Evolutionary conservation across 2,888 invertebrate genomes (phyloP), one percentile per base, ranked within the genome.

Genomic region (Sthenelais limicola): DNA sequence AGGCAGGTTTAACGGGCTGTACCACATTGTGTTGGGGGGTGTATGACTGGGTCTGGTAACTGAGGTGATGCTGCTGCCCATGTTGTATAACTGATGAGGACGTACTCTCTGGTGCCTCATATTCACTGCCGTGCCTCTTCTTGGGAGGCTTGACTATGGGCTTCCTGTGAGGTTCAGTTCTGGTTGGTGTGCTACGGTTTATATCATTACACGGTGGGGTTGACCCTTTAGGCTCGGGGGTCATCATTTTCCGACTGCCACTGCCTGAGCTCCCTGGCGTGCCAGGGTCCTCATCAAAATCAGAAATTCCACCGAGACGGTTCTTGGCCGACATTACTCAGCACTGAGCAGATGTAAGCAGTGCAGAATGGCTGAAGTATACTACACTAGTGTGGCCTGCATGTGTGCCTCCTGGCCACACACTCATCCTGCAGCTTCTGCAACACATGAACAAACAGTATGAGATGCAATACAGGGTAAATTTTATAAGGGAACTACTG

Each of bases 111-210:
- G 48, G 75, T 77, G 49, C 66, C 54, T 82, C 79, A 54, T 82
- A 78, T 30, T 83, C 82, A 91, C 80, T 80, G 5, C 81, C 84
- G 76, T 95, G 95, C 77, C 97, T 91, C 89, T 97, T 97, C 89
- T 97, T 97, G 73, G 97, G 97, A 86, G 97, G 92, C 87, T 94
- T 94, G 74, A 90, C 90, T 70, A 87, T 87, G 15, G 74, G 66
- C 58, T 78, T 78, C 15, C 38, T n/a, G 24, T 66, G 38, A 2
- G 26, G n/a, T 12, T 35, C 43, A 52, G 21, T 24, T n/a, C n/a
- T n/a, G 21, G 52, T 15, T 52, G 52, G 52, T 9, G 52, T 15
- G 52, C 15, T 15, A n/a, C 26, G 26, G 3, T 9, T 21, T 9
- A 3, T 48, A 18, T 47, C 49, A 18, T 21, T 18, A 2, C 35